These are phyloP conservation scores for Trematomus bernacchii DNA, from an alignment of 2,797 vertebrate genomes.

Conservation along the genomic window DNA sequence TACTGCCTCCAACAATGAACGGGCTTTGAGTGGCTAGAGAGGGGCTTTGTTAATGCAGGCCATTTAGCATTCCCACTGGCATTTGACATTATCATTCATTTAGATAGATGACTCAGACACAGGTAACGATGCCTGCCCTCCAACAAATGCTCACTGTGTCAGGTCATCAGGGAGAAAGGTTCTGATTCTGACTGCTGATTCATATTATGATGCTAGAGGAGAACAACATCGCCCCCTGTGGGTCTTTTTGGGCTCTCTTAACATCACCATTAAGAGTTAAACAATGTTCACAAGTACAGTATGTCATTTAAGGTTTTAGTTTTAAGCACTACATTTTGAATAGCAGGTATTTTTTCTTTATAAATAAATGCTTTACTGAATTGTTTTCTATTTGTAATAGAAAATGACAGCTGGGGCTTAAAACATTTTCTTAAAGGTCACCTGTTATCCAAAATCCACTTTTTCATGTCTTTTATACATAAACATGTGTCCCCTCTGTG, in stretches of 20 bases:
- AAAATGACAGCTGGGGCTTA: not conserved
- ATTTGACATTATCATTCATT: constrained; percentile 34
- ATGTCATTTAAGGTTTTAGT: not conserved
- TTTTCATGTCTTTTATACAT: too few species aligned
- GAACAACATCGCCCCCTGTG: constrained; percentile 70
- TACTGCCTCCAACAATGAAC: not conserved
- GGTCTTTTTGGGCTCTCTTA: constrained; percentile 22
- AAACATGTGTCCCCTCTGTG: too few species aligned
- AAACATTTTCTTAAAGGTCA: not conserved
- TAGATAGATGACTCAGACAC: constrained; percentile 46
- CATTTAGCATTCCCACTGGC: not conserved
- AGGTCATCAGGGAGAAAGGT: constrained; percentile 55
- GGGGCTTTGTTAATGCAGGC: too few species aligned
- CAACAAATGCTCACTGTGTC: constrained; percentile 53
- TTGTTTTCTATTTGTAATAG: not conserved
- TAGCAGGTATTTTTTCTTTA: not conserved
- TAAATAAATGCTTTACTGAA: not conserved
- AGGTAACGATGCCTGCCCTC: constrained; percentile 24
- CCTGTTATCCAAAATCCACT: too few species aligned
- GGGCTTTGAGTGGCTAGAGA: too few species aligned
- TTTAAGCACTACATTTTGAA: not conserved
- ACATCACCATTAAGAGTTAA: constrained; percentile 3
- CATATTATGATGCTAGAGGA: constrained; percentile 14
- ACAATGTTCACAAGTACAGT: not conserved
- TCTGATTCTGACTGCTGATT: constrained; percentile 34